Evolutionary conservation across 2,888 invertebrate genomes (phyloP), one percentile per base, ranked within the genome.

Genomic region (Orchesellides sinensis): DNA sequence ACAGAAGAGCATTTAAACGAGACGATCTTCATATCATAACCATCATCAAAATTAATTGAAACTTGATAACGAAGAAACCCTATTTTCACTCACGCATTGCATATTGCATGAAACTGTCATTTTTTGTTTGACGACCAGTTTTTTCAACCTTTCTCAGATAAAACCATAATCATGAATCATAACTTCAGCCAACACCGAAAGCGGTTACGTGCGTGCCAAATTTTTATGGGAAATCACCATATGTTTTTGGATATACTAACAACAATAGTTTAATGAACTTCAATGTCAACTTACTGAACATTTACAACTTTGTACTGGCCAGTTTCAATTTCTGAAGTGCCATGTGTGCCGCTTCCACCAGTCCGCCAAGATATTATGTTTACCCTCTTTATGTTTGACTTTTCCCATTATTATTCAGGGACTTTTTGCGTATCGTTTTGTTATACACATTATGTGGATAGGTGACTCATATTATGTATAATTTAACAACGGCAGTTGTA

Each of bases 1-100:
- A 52, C 32, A 63, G 61, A 63, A 23, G 45, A 63, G 19, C 29
- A 19, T 21, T 49, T 73, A n/a, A n/a, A n/a, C n/a, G n/a, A n/a
- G n/a, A n/a, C n/a, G n/a, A n/a, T n/a, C n/a, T n/a, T 52, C 72
- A 29, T 61, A 73, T 59, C 63, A 27, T 59, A 29, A 47, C 25
- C 19, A 73, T 74, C 65, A 75, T 75, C 74, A 49, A 66, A 66
- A 75, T 75, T 75, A 75, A 75, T 75, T 75, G 65, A 75, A 75
- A 54, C 56, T 75, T 75, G 66, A 75, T 75, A 61, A 61, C 63
- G 32, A 54, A 23, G 25, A 23, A 54, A 25, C 49, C 49, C 21
- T 49, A n/a, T n/a, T n/a, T n/a, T n/a, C n/a, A n/a, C n/a, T n/a
- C n/a, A n/a, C n/a, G n/a, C 49, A 2, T n/a, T 49, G 54, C 23